phyloP scores from a whole-genome alignment of 2,113 vertebrate genomes.

The Carlito syrichta region DNA sequence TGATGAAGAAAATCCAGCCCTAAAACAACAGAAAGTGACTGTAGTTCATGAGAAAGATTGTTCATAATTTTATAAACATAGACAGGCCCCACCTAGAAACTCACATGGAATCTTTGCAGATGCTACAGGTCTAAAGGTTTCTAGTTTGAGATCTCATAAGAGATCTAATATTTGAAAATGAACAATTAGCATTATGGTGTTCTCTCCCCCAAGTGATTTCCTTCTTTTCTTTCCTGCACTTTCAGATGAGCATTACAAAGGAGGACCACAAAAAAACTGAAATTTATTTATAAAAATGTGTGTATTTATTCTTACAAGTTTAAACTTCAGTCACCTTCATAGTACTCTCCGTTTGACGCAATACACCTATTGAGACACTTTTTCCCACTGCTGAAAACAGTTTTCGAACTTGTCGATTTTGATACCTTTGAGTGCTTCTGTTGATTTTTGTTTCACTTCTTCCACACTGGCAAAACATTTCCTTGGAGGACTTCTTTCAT shows the following conservation, averaged over 20 bases:
- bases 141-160: neutral
- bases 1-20: conserved; percentile 51
- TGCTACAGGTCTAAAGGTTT: neutral
- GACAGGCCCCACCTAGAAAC: neutral
- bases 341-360: too few species aligned
- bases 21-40: neutral
- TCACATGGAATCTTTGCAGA: neutral
- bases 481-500: too few species aligned
- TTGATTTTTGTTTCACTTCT: too few species aligned
- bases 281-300: too few species aligned
- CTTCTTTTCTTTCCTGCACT: neutral
- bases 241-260: neutral
- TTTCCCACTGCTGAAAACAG: too few species aligned
- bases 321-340: too few species aligned
- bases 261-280: too few species aligned
- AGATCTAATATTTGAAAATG: conserved; percentile 9
- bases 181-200: neutral
- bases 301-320: too few species aligned
- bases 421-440: too few species aligned
- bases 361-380: too few species aligned
- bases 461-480: too few species aligned
- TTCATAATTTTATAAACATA: conserved; percentile 15
- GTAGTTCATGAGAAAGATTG: conserved; percentile 1
- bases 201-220: neutral
- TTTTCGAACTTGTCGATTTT: too few species aligned